These are phyloP conservation scores for Heterodera filipjevi DNA, from an alignment of 2,888 invertebrate genomes.

Conservation along the genomic window DNA sequence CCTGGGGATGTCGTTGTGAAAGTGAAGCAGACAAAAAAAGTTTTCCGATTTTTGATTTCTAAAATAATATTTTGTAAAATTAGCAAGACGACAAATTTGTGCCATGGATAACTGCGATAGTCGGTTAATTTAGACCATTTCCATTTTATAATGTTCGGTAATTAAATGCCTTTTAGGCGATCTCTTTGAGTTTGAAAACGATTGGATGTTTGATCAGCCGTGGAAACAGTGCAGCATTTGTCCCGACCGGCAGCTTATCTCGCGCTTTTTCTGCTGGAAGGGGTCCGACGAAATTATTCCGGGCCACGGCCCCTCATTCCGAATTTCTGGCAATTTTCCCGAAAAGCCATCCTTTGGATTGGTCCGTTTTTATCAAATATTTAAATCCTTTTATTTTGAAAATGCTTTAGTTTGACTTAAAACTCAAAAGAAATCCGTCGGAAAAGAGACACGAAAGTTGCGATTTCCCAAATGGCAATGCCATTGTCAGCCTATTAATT, in stretches of 20 bases:
- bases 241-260: slow-evolving; percentile 24
- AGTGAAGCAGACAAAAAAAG: slow-evolving; percentile 10
- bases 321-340: neutral
- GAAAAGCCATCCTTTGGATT: slow-evolving; percentile 1
- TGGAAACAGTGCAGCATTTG: slow-evolving; percentile 28
- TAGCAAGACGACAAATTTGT: neutral
- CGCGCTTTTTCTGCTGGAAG: slow-evolving; percentile 28
- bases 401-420: neutral
- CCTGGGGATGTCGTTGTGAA: slow-evolving; percentile 15
- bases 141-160: neutral
- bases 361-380: too few relatives aligned
- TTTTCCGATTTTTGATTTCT: neutral
- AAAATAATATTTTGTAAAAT: neutral
- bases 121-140: slow-evolving; percentile 7
- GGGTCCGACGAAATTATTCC: slow-evolving; percentile 30
- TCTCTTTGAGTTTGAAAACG: slow-evolving; percentile 31
- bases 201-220: slow-evolving; percentile 26
- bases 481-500: neutral
- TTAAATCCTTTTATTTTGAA: too few relatives aligned
- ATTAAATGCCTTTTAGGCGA: slow-evolving; percentile 29
- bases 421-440: neutral
- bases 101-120: slow-evolving; percentile 6
- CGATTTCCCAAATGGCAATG: neutral
- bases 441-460: neutral
- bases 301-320: slow-evolving; percentile 34